Evolutionary conservation across 2,888 invertebrate species (phyloP), one percentile per base, ranked within the genome.

Genomic region (Drosophila greeni): DNA sequence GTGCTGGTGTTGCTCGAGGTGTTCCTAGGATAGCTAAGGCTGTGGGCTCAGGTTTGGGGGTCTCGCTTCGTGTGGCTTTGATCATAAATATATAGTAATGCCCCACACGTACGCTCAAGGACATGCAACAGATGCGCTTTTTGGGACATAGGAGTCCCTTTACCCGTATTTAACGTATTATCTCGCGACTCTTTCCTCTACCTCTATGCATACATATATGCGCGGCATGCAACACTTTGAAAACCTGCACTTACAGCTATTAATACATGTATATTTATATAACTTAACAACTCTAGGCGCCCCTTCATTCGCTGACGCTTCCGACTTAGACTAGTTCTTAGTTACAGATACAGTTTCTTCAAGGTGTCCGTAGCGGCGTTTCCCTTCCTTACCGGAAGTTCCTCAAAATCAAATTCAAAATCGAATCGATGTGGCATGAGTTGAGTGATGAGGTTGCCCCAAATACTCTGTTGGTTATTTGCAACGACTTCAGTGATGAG

Each of bases 311-410:
- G 29, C 8, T 20, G 47, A 48, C 47, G 47, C 47, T 31, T 33
- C 40, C 56, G 18, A 57, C 55, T 69, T 56, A 39, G 24, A 12
- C 62, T 70, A 53, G 33, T 5, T 37, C 29, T 55, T 62, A 52
- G 74, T 71, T 74, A 62, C 66, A 40, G 20, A 54, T 56, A 49
- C 49, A 45, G 48, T 69, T 59, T 57, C 23, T 66, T 76, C 39
- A 80, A 80, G 79, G 79, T 80, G 84, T 79, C 73, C 74, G 79
- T 80, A 80, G 79, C 79, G 84, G 79, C 79, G 79, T 82, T 75
- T 67, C 53, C 45, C 57, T 71, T 59, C 34, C 52, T 37, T 68
- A 36, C 2, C 47, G 52, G 52, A 67, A 66, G 57, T 57, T 67
- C 43, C 60, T 69, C 51, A 69, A 68, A 60, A 59, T 39, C 20